Base-by-base conservation (phyloP, 2,113 vertebrate genomes). In the Gnathonemus echidnorhynchus region DNA sequence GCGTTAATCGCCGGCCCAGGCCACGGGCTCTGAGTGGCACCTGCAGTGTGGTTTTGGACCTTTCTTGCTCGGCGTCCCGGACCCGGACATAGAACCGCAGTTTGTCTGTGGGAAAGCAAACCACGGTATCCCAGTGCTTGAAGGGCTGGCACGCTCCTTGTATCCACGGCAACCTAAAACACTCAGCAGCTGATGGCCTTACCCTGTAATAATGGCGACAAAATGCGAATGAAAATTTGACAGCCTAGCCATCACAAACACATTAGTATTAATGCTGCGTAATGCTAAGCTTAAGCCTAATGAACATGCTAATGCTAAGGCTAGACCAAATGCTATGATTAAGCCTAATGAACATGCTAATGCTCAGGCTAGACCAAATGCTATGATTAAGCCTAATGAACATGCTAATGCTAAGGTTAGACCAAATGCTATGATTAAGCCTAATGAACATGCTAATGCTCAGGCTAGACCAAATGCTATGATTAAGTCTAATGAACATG, bases 141-240 rank as follows among this genome's bases (percentile, higher is more conserved):
- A 95, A 94, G 27, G 95, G 90, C 9, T 95, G 96, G 0, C 89
- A 42, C 2, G 95, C 96, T 90, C 97, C 96, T 0, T 96, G 96
- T 50, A 97, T 94, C 97, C 96, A 97, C 0, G 92, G 93, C 49
- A 94, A 94, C 91, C 95, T 95, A 4, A 96, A 94, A 89, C 97
- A 97, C 90, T 96, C 95, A 0, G 93, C 91, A 0, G 95, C 96
- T 0, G 95, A 93, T 0, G 95, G 96, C 62, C 97, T 94, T 50
- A 94, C 95, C 95, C 97, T 97, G 90, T 42, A 88, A 85, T 39
- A 48, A 66, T 66, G 8, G 58, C 0, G 1, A 46, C 83, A 85
- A 48, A 85, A 85, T 48, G 19, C 21, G 0, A 52, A 52, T 52
- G 50, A 52, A 48, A 39, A 15, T 74, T 35, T 17, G 58, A 66